A percentile compares a stretch with the other conserved stretches of the same genome.
phyloP scores from a whole-genome alignment of 2,113 vertebrate genomes.

The Zosterops lateralis region DNA sequence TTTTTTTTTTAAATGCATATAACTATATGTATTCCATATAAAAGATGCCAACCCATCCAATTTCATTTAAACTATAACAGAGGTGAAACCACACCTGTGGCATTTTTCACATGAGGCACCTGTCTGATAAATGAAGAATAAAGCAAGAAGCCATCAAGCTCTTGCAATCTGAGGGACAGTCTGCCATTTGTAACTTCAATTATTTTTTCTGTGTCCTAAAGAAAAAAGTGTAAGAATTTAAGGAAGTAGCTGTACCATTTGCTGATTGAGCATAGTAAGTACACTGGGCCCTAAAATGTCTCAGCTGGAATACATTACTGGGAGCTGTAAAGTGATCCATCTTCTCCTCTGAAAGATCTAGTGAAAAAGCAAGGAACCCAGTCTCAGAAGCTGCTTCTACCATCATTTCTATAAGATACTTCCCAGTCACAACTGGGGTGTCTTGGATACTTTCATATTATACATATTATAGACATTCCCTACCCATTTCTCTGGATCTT shows the following conservation, averaged over 20 bases:
- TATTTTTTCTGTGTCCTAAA: background rate
- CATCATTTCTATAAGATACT: background rate
- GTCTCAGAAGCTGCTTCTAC: background rate
- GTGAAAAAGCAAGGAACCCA: background rate
- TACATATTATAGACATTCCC: background rate
- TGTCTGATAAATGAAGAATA: background rate
- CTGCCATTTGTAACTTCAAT: background rate
- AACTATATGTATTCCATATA: background rate
- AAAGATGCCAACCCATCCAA: background rate
- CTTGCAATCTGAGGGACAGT: background rate
- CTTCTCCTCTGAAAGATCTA: background rate
- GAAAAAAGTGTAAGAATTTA: background rate
- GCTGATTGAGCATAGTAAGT: background rate
- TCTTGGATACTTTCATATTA: background rate
- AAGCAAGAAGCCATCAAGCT: background rate
- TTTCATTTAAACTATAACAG: background rate
- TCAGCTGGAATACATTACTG: background rate
- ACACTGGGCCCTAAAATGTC: background rate
- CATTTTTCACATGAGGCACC: background rate
- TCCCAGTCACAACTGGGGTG: background rate
- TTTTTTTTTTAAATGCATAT: accelerated
- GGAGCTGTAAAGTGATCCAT: background rate
- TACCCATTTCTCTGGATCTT: background rate
- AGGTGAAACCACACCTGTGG: background rate
- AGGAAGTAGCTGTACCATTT: background rate